Evolutionary conservation across 2,797 vertebrate species (phyloP).

Genomic region (Lerista edwardsae): DNA sequence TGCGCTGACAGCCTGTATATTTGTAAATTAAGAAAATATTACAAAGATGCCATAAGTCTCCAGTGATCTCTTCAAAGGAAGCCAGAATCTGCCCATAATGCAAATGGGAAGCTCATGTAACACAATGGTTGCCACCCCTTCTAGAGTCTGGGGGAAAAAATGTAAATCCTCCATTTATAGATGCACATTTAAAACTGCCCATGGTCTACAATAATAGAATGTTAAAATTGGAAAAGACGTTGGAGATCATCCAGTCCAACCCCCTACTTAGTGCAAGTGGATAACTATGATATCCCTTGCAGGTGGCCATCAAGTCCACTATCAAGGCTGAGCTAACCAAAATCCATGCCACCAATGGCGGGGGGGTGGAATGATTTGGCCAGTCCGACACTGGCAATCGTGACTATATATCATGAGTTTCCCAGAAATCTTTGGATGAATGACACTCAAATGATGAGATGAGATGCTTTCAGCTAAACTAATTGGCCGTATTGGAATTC

Average conservation of each 20-base stretch:
- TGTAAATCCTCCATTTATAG: background rate
- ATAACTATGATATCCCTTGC: background rate
- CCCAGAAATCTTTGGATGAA: slow-evolving; percentile 8
- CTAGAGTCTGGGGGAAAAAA: too few relatives aligned
- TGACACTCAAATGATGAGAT: background rate
- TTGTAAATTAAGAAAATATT: too few relatives aligned
- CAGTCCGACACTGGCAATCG: background rate
- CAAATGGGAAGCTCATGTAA: too few relatives aligned
- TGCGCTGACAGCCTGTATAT: too few relatives aligned
- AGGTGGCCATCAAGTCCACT: background rate
- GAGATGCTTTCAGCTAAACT: slow-evolving; percentile 39
- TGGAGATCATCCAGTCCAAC: background rate
- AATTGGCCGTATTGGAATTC: slow-evolving; percentile 31
- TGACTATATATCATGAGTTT: background rate
- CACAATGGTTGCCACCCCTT: too few relatives aligned
- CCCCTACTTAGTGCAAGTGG: background rate
- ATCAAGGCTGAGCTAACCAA: background rate
- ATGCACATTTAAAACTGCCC: background rate
- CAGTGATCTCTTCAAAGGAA: too few relatives aligned
- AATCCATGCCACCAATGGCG: background rate
- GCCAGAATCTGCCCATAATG: too few relatives aligned
- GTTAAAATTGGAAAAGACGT: too few relatives aligned
- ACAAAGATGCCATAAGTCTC: too few relatives aligned
- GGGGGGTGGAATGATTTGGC: background rate
- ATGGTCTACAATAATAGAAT: background rate